Evolutionary conservation across 2,888 invertebrate genomes (phyloP).

Genomic region (Neoitamus cyanurus): DNA sequence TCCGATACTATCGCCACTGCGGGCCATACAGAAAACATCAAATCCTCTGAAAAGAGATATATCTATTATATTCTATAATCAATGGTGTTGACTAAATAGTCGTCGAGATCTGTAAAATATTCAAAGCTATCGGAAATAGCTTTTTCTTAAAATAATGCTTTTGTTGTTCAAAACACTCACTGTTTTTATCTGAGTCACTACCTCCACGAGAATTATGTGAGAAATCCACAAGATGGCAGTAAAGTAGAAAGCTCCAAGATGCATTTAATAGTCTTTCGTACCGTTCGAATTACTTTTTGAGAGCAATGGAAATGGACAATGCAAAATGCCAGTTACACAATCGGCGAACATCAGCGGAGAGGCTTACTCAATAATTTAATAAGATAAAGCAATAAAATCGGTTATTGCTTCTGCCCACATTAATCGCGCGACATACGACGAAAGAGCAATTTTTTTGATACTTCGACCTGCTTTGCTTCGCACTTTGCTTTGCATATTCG

Average conservation of each 20-base stretch:
- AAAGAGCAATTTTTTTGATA: neutral
- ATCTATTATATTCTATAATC: too few species aligned
- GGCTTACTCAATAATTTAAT: neutral
- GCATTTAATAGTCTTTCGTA: neutral
- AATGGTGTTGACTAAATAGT: too few species aligned
- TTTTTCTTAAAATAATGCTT: neutral
- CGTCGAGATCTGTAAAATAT: too few species aligned
- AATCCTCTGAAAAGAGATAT: too few species aligned
- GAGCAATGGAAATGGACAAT: neutral
- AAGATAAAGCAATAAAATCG: slow-evolving; percentile 5
- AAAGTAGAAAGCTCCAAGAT: neutral
- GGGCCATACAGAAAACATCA: too few species aligned
- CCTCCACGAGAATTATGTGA: neutral
- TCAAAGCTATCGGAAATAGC: neutral
- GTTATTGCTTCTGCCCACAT: neutral
- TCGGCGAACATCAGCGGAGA: neutral
- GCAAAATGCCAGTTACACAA: neutral
- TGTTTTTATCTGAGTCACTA: neutral
- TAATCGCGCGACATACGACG: neutral
- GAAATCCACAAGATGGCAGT: neutral
- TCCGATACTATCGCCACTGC: too few species aligned
- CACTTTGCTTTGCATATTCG: neutral
- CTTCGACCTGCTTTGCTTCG: neutral
- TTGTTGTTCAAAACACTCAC: neutral
- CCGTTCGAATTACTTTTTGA: neutral